Evolutionary conservation across 2,888 invertebrate genomes (phyloP).

Genomic region (Leucophenga maculata): DNA sequence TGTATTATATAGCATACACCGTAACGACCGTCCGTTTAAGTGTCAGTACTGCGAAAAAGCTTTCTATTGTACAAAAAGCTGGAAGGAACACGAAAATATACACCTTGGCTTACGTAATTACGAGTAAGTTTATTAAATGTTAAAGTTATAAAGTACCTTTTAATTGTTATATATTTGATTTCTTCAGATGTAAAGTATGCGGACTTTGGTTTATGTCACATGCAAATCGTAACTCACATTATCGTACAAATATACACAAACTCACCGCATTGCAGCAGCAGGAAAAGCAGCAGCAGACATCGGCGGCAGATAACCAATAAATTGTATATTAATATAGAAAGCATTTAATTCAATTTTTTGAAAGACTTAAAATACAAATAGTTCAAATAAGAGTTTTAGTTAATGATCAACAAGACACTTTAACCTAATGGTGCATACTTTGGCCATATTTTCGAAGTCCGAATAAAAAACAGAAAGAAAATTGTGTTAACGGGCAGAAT

Average conservation of each 20-base stretch:
- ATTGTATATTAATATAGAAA: too few species aligned
- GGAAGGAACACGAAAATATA: conserved; percentile 1
- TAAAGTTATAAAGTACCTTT: background rate
- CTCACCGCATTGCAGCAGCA: too few species aligned
- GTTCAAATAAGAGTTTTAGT: too few species aligned
- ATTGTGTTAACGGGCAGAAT: too few species aligned
- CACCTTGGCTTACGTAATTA: conserved; percentile 1
- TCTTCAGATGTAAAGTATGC: conserved; percentile 3
- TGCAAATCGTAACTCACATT: background rate
- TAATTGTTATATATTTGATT: background rate
- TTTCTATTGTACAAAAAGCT: background rate
- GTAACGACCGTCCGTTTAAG: conserved; percentile 11
- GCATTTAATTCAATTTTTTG: too few species aligned
- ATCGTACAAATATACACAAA: conserved; percentile 3
- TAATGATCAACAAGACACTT: too few species aligned
- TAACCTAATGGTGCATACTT: too few species aligned
- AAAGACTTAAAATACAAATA: too few species aligned
- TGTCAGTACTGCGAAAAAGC: conserved; percentile 8
- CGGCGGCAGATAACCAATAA: too few species aligned
- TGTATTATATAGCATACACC: background rate
- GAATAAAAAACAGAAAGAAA: too few species aligned
- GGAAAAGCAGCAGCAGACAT: too few species aligned
- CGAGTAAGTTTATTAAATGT: background rate
- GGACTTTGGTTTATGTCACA: conserved; percentile 5
- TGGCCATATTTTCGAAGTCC: too few species aligned